These are phyloP conservation scores for Intellagama lesueurii DNA, from an alignment of 2,797 vertebrate species.

Conservation along the genomic window DNA sequence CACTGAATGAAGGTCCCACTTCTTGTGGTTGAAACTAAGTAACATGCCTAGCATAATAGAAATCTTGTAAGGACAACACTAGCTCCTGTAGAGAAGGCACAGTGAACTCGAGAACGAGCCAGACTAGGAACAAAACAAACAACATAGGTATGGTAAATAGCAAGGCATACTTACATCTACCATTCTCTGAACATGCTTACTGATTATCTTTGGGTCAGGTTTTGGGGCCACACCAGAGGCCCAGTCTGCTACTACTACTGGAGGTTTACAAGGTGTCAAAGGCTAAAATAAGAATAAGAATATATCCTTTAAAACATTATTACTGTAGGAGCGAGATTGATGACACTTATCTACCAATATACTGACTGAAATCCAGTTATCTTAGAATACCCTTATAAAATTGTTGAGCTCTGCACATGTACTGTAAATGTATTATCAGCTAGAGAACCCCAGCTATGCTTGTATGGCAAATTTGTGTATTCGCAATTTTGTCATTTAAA, in stretches of 20 bases:
- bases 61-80: neutral
- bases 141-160: neutral
- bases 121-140: neutral
- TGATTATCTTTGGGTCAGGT: slow-evolving; percentile 94
- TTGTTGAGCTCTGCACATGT: neutral
- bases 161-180: slow-evolving; percentile 87
- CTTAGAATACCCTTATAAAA: neutral
- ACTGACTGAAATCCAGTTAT: neutral
- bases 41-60: neutral
- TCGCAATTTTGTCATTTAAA: neutral
- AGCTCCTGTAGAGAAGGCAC: neutral
- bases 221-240: slow-evolving; percentile 93
- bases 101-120: neutral
- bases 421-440: neutral
- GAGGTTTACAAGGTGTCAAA: slow-evolving; percentile 90
- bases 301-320: neutral
- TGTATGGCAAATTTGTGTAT: too few relatives aligned
- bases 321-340: slow-evolving; percentile 1
- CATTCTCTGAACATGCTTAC: slow-evolving; percentile 95
- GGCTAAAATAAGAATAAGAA: slow-evolving; percentile 80
- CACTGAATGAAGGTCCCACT: neutral
- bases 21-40: neutral
- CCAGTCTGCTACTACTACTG: slow-evolving; percentile 94
- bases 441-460: neutral
- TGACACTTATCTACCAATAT: neutral